Evolutionary conservation across 2,113 vertebrate species (phyloP), one percentile per base, ranked within the genome.

Genomic region (Erinaceus europaeus): DNA sequence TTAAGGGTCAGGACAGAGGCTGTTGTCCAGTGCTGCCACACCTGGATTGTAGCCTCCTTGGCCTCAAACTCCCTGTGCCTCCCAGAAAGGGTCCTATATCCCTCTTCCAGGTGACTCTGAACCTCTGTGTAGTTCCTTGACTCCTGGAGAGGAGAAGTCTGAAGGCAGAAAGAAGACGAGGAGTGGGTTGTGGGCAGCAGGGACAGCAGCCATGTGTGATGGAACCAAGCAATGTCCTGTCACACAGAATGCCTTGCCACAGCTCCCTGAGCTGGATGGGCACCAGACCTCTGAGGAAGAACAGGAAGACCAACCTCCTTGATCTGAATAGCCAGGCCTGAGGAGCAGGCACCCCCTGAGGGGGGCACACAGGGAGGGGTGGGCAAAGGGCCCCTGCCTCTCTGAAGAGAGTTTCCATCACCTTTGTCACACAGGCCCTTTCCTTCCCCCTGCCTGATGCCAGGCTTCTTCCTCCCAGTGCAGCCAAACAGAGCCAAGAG

Each of bases 301-400:
- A 17, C n/a, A 3, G 27, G 7, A 23, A 2, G 9, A 12, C 1
- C 6, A 13, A 8, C 27, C n/a, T n/a, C n/a, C n/a, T n/a, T n/a
- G n/a, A n/a, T n/a, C n/a, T n/a, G n/a, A n/a, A n/a, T 1, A 32
- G 61, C 25, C 59, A 50, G 59, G 48, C 13, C 3, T 8, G 25
- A 65, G n/a, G 32, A 38, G n/a, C n/a, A n/a, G n/a, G n/a, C n/a
- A n/a, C n/a, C n/a, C n/a, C n/a, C n/a, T n/a, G n/a, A n/a, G n/a
- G n/a, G n/a, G n/a, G n/a, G n/a, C n/a, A 57, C 55, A 57, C 1
- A 4, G 5, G 23, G 10, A 27, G 38, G 25, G 13, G 21, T 7
- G 4, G 17, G 55, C 5, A 4, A 10, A 20, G 55, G 25, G 6
- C 29, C 55, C 55, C 25, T 12, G 13, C 55, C 23, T 29, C 55